A percentile compares a stretch with the other conserved stretches of the same genome.
phyloP scores from a whole-genome alignment of 2,113 vertebrate genomes.

The Sebastes fasciatus region DNA sequence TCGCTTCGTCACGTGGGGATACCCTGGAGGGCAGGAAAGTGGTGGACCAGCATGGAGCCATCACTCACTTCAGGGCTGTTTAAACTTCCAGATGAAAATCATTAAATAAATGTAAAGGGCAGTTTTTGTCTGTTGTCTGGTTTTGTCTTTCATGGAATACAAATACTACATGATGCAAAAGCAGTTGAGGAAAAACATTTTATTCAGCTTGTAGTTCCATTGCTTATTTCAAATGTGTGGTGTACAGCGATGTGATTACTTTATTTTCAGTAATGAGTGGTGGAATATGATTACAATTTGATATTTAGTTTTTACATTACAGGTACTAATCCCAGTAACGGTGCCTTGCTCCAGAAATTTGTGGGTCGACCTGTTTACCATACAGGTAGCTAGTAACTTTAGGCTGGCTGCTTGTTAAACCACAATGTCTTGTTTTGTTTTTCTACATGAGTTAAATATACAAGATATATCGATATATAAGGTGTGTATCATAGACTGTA shows the following conservation, averaged over 20 bases:
- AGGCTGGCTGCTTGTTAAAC: neutral
- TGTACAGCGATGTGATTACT: neutral
- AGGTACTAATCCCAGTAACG: neutral
- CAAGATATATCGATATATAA: too few relatives aligned
- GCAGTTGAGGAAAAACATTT: neutral
- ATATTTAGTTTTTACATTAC: neutral
- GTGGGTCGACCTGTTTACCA: too few relatives aligned
- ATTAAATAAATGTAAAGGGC: slow-evolving; percentile 19
- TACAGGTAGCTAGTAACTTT: too few relatives aligned
- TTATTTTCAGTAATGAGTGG: neutral
- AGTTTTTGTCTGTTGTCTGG: neutral
- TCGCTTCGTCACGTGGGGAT: slow-evolving; percentile 5
- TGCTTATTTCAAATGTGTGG: neutral
- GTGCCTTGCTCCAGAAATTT: too few relatives aligned
- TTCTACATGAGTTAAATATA: neutral
- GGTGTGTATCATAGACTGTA: too few relatives aligned
- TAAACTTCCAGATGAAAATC: slow-evolving; percentile 12
- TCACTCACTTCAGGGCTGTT: slow-evolving; percentile 20
- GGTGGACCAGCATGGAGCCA: slow-evolving; percentile 9
- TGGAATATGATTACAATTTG: neutral
- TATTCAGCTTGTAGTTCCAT: neutral
- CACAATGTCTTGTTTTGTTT: neutral
- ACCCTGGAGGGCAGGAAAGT: slow-evolving; percentile 11
- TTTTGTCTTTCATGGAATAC: slow-evolving; percentile 1
- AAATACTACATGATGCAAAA: neutral